These are phyloP conservation scores for Drosophila eohydei DNA, from an alignment of 2,888 invertebrate species.

Conservation along the genomic window DNA sequence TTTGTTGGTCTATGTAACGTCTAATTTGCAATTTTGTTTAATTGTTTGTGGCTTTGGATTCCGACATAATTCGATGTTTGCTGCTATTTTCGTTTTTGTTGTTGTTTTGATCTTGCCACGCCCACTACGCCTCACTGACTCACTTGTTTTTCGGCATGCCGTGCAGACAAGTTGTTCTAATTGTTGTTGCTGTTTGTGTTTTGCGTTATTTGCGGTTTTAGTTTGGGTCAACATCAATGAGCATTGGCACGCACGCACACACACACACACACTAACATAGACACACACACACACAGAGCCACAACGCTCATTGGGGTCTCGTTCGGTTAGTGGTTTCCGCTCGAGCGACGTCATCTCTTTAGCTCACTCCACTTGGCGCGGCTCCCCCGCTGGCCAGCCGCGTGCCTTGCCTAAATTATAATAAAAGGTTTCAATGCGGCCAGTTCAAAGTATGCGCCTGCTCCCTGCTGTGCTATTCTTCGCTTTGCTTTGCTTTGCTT, in stretches of 20 bases:
- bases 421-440: slow-evolving; percentile 75
- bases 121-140: slow-evolving; percentile 27
- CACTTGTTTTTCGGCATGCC: slow-evolving; percentile 27
- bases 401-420: slow-evolving; percentile 73
- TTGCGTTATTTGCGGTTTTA: slow-evolving; percentile 75
- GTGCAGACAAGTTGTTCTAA: slow-evolving; percentile 21
- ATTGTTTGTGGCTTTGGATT: slow-evolving; percentile 79
- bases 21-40: slow-evolving; percentile 81
- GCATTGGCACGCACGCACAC: slow-evolving; percentile 55
- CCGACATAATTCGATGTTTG: slow-evolving; percentile 71
- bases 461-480: slow-evolving; percentile 28
- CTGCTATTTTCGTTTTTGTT: slow-evolving; percentile 21
- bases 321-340: slow-evolving; percentile 67
- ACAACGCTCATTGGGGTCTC: slow-evolving; percentile 7
- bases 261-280: slow-evolving; percentile 10
- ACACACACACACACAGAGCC: neutral
- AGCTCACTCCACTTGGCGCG: slow-evolving; percentile 1
- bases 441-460: slow-evolving; percentile 56
- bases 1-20: slow-evolving; percentile 68
- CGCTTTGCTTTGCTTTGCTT: slow-evolving; percentile 44
- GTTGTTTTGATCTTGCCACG: slow-evolving; percentile 24
- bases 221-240: slow-evolving; percentile 73
- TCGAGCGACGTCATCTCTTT: slow-evolving; percentile 39
- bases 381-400: slow-evolving; percentile 19
- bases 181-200: slow-evolving; percentile 51